Conservation (phyloP, 2,113 vertebrate genomes). For the Thunnus maccoyii region DNA sequence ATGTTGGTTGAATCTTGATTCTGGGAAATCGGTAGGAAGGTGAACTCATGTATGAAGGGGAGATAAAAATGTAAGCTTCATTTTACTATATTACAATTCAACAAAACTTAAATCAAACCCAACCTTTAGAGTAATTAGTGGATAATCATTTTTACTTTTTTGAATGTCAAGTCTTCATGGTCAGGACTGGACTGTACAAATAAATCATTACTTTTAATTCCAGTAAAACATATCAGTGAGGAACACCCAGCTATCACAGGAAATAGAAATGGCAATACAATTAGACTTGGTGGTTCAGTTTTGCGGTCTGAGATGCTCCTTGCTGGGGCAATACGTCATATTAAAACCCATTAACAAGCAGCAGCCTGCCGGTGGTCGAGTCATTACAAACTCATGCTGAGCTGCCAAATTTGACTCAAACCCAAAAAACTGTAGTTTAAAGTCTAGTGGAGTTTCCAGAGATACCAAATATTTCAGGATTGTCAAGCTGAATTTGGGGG, state of each 20-base stretch:
- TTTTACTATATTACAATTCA: no score
- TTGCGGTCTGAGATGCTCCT: conserved; percentile 6
- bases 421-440: conserved; percentile 15
- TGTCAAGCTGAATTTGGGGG: not conserved
- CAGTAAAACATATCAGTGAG: not conserved
- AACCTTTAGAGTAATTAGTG: not conserved
- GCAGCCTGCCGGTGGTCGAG: not conserved
- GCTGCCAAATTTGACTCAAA: conserved; percentile 31
- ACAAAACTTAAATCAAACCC: no score
- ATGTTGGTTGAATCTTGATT: not conserved
- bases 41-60: not conserved
- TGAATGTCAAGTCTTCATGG: no score
- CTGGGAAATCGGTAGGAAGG: not conserved
- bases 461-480: not conserved
- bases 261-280: conserved; percentile 34
- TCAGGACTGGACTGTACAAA: not conserved
- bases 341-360: conserved; percentile 44
- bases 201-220: not conserved
- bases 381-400: conserved; percentile 41
- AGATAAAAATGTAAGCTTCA: no score
- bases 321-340: conserved; percentile 38
- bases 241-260: conserved; percentile 2
- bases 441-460: conserved; percentile 11
- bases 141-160: no score
- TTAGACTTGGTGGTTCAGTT: conserved; percentile 41